Percentiles rank a stretch among this genome's conserved stretches.
Conservation (phyloP, 2,113 vertebrate genomes). For the Neodon shergylaensis region DNA sequence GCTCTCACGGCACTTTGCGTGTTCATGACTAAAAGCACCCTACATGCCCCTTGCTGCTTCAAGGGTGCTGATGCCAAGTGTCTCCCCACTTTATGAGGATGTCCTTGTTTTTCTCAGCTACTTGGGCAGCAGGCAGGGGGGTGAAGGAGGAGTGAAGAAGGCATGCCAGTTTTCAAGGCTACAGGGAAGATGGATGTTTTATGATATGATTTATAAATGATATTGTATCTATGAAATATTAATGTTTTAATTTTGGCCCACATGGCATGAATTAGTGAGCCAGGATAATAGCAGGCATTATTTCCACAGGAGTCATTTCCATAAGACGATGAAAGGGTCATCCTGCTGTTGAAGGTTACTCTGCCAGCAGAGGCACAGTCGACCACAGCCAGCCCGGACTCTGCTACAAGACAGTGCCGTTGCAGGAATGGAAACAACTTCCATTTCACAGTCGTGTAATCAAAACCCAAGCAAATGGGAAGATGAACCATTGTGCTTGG, state of each 20-base stretch:
- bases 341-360: conserved; percentile 65
- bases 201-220: conserved; percentile 76
- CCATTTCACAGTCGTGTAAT: not conserved
- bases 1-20: not conserved
- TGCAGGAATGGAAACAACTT: not conserved
- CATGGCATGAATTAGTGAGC: conserved; percentile 67
- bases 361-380: conserved; percentile 38
- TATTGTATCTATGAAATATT: conserved; percentile 79
- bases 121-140: conserved; percentile 40
- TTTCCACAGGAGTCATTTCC: conserved; percentile 71
- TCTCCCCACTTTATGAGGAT: not conserved
- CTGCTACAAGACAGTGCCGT: not conserved
- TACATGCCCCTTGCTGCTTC: not conserved
- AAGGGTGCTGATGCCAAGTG: not conserved
- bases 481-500: not conserved
- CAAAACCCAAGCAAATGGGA: conserved; percentile 45
- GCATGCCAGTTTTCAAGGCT: conserved; percentile 66
- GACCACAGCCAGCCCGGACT: conserved; percentile 43
- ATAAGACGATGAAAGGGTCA: conserved; percentile 59
- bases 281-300: conserved; percentile 41
- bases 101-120: conserved; percentile 37
- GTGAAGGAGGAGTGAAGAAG: conserved; percentile 45
- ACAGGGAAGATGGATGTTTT: conserved; percentile 69
- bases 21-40: not conserved
- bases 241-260: conserved; percentile 78